A percentile compares a stretch with the other conserved stretches of the same genome.
phyloP scores from a whole-genome alignment of 2,888 invertebrate genomes.

The Cotesia congregata region DNA sequence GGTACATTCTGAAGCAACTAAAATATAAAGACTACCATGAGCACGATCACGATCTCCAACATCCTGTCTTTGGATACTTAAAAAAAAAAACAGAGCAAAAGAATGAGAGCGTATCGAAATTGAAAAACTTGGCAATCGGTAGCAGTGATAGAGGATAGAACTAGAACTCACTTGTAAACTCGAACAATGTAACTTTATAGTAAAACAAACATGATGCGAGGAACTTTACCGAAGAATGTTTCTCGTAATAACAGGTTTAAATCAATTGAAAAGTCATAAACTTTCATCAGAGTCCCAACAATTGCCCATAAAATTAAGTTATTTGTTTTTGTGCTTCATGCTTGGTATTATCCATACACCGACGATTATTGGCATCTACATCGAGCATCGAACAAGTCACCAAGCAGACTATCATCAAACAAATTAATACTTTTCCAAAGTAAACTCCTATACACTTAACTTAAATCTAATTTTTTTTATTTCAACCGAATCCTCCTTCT shows the following conservation, averaged over 20 bases:
- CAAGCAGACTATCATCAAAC: neutral
- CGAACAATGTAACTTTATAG: constrained; percentile 3
- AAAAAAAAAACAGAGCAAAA: neutral
- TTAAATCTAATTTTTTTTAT: neutral
- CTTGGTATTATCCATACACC: neutral
- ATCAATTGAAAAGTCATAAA: constrained; percentile 36
- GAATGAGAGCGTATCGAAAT: constrained; percentile 21
- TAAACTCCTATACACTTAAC: neutral
- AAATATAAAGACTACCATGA: neutral
- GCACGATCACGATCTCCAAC: neutral
- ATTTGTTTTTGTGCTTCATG: neutral
- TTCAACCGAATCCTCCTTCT: neutral
- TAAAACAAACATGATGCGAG: constrained; percentile 11
- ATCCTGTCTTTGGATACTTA: neutral
- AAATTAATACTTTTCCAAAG: neutral
- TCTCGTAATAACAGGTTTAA: neutral
- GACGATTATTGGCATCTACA: no score
- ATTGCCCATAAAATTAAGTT: neutral
- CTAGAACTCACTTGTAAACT: constrained; percentile 4
- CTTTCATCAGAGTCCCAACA: constrained; percentile 29
- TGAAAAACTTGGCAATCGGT: constrained; percentile 33
- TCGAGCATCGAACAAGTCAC: neutral
- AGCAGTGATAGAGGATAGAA: neutral
- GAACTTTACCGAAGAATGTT: neutral
- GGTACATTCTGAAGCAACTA: no score